These are phyloP conservation scores for Pipistrellus kuhlii DNA, from an alignment of 2,797 vertebrate species.

Conservation along the genomic window DNA sequence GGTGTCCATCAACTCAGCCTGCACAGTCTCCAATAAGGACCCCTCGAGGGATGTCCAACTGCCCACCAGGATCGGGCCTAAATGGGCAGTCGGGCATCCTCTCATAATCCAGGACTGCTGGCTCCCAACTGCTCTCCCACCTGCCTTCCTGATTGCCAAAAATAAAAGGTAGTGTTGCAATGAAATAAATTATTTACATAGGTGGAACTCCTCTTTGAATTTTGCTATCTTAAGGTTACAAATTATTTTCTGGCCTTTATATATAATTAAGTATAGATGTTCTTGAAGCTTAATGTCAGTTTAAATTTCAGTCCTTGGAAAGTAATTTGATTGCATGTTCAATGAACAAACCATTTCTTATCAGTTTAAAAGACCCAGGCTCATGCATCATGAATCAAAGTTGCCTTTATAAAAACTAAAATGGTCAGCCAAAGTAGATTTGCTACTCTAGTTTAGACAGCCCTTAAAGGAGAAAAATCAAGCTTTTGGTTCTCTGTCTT, in stretches of 20 bases:
- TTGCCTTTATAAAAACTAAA: conserved; percentile 79
- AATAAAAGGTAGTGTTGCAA: conserved; percentile 65
- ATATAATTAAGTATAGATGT: conserved; percentile 87
- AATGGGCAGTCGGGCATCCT: no score
- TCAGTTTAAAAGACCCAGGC: conserved; percentile 80
- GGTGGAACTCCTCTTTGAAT: conserved; percentile 85
- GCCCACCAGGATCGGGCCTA: no score
- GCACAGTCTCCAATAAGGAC: no score
- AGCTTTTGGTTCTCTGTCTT: conserved; percentile 64
- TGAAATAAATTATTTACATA: conserved; percentile 78
- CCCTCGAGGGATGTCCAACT: no score
- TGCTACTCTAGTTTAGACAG: conserved; percentile 64
- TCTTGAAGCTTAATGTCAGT: conserved; percentile 84
- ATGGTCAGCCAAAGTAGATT: conserved; percentile 81
- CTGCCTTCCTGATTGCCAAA: background rate
- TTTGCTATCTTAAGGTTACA: conserved; percentile 85
- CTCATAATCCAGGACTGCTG: no score
- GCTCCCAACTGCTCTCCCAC: no score
- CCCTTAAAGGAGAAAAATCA: conserved; percentile 55
- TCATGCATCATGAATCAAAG: conserved; percentile 86
- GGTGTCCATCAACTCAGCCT: no score
- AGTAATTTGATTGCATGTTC: conserved; percentile 87
- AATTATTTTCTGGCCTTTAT: conserved; percentile 85
- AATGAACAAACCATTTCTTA: conserved; percentile 84
- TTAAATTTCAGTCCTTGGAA: conserved; percentile 83